Base-by-base conservation (phyloP, 2,888 invertebrate species). In the Prosopocoilus inquinatus region DNA sequence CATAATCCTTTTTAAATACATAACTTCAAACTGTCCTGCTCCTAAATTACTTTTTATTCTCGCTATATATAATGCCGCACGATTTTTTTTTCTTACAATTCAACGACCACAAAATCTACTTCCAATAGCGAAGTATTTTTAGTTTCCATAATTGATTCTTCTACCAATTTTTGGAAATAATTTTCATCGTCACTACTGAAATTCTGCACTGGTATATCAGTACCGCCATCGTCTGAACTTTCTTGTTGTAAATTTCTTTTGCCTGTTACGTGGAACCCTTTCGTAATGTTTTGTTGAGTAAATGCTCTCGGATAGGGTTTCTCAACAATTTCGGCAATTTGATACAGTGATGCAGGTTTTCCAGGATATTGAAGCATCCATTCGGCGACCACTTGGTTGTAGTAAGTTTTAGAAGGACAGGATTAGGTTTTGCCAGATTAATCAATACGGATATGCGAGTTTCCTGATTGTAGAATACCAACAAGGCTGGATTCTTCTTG, bases 381-480 rank as follows among this genome's bases (percentile, higher is more conserved):
- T 46, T 50, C 3, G 4, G 11, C 13, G 9, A 9, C 8, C 2
- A 8, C 2, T 8, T 36, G 38, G 12, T 3, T 3, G 12, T 36
- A 36, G 12, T 11, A 36, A 11, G 38, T 36, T n/a, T 36, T 36
- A 12, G 3, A 38, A 38, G 38, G 12, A 2, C 38, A 3, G 2
- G 4, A 9, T 34, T 8, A 34, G 7, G 8, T 34, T 34, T 34
- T 8, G 34, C 34, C 34, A 34, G 7, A 8, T 34, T 9, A 8
- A 34, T 34, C 8, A 34, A 7, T 7, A 67, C 38, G 11, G 55
- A 53, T 15, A 60, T 41, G 44, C 65, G 65, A 9, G 59, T 58
- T 47, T 59, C 59, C 43, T 67, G 65, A 50, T 68, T 68, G 49
- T 68, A 63, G 47, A 65, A 39, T 9, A 67, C n/a, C 1, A 66